Evolutionary conservation across 2,888 invertebrate species (phyloP).

Genomic region (Desoria tigrina): DNA sequence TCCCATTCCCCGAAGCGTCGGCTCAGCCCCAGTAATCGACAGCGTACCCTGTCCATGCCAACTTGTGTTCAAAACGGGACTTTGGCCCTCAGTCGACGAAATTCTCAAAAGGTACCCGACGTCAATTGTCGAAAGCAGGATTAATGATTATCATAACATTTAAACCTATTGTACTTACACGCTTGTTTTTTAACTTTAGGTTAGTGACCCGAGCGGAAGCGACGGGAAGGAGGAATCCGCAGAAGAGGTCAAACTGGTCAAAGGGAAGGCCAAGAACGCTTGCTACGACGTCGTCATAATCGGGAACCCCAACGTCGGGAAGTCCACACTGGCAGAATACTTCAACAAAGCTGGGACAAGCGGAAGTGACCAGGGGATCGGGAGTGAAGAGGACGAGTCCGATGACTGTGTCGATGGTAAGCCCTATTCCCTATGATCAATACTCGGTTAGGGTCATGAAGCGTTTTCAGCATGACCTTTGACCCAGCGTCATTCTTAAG

Average conservation of each 20-base stretch:
- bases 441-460: no score
- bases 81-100: no score
- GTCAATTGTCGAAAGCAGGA: no score
- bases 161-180: no score
- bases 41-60: slow-evolving; percentile 39
- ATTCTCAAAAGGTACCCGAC: neutral
- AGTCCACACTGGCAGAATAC: slow-evolving; percentile 32
- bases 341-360: slow-evolving; percentile 28
- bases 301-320: slow-evolving; percentile 38
- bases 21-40: slow-evolving; percentile 19
- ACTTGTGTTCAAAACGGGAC: neutral
- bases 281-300: slow-evolving; percentile 38
- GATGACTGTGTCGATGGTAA: slow-evolving; percentile 35
- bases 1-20: slow-evolving; percentile 26
- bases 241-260: no score
- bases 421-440: neutral
- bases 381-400: slow-evolving; percentile 32
- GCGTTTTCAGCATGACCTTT: no score
- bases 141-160: no score
- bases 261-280: slow-evolving; percentile 14
- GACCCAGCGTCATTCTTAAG: no score
- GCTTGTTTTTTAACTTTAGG: no score
- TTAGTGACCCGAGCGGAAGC: no score
- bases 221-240: no score
- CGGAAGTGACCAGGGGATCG: slow-evolving; percentile 39